A percentile compares a stretch with the other conserved stretches of the same genome.
phyloP scores from a whole-genome alignment of 1,140 invertebrate genomes.

The Aethina tumida region DNA sequence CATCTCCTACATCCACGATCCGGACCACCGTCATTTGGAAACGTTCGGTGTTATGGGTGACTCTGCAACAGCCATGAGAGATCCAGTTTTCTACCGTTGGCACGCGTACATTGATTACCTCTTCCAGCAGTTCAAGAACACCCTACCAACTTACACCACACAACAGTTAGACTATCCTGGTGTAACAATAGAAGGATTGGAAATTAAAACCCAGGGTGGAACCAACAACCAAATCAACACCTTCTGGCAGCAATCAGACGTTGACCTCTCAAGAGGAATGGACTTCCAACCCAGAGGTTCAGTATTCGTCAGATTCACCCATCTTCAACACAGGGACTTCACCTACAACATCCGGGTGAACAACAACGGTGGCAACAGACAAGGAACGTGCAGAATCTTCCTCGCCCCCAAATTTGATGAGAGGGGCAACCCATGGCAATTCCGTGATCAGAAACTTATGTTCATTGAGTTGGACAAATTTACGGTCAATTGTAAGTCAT shows the following conservation, averaged over 20 bases:
- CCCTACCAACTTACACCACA: constrained; percentile 49
- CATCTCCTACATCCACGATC: constrained; percentile 61
- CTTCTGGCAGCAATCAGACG: constrained; percentile 62
- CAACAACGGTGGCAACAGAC: constrained; percentile 41
- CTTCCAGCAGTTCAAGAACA: constrained; percentile 63
- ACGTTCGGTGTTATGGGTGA: constrained; percentile 55
- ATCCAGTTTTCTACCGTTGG: constrained; percentile 79
- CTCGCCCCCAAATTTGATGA: constrained; percentile 62
- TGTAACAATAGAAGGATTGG: constrained; percentile 45
- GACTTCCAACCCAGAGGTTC: constrained; percentile 62
- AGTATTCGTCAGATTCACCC: constrained; percentile 60
- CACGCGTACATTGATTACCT: constrained; percentile 72
- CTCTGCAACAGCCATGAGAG: constrained; percentile 61
- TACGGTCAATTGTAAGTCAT: constrained; percentile 33
- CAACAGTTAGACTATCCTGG: constrained; percentile 53
- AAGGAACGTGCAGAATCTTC: constrained; percentile 66
- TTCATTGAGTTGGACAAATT: constrained; percentile 76
- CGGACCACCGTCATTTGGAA: constrained; percentile 58
- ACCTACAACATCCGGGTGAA: constrained; percentile 50
- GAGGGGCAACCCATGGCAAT: constrained; percentile 47
- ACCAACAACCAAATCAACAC: constrained; percentile 48
- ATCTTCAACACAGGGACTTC: constrained; percentile 65
- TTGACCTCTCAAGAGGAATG: constrained; percentile 63
- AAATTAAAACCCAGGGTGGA: constrained; percentile 39
- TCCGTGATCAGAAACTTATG: constrained; percentile 54